Percentiles rank a stretch among this genome's conserved stretches.
Conservation (phyloP, 2,797 vertebrate species). For the Apogon hyalosoma region DNA sequence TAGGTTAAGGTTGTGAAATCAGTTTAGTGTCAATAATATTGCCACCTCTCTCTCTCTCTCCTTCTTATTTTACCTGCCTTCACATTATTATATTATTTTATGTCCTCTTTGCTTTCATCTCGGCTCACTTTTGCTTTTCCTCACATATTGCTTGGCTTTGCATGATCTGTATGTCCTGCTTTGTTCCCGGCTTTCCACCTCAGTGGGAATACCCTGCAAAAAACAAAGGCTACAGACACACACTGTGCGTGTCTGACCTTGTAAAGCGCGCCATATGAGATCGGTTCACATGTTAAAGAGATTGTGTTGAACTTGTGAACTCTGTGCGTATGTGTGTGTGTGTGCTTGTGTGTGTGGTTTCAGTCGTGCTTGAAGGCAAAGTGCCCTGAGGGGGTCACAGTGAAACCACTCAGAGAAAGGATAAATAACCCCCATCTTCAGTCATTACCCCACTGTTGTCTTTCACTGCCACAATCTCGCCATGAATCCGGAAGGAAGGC, state of each 20-base stretch:
- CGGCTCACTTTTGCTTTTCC: conserved; percentile 15
- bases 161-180: conserved; percentile 21
- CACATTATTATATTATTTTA: not conserved
- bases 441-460: conserved; percentile 68
- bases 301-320: conserved; percentile 67
- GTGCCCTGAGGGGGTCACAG: conserved; percentile 53
- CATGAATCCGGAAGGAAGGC: conserved; percentile 57
- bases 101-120: conserved; percentile 32
- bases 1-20: conserved; percentile 67
- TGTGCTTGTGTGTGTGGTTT: conserved; percentile 11
- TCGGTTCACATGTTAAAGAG: conserved; percentile 60
- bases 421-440: conserved; percentile 69
- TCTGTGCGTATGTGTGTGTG: conserved; percentile 13
- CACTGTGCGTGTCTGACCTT: conserved; percentile 47
- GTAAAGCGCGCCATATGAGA: conserved; percentile 52
- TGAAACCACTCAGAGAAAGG: conserved; percentile 66
- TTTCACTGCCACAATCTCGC: conserved; percentile 37
- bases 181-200: conserved; percentile 27
- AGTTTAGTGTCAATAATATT: conserved; percentile 52
- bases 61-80: conserved; percentile 24
- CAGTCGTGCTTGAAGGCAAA: conserved; percentile 38
- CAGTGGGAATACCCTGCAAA: conserved; percentile 34
- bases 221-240: conserved; percentile 37
- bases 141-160: conserved; percentile 28
- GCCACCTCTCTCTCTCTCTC: conserved; percentile 13